Evolutionary conservation across 2,888 invertebrate genomes (phyloP).

Genomic region (Liodrosophila aerea): DNA sequence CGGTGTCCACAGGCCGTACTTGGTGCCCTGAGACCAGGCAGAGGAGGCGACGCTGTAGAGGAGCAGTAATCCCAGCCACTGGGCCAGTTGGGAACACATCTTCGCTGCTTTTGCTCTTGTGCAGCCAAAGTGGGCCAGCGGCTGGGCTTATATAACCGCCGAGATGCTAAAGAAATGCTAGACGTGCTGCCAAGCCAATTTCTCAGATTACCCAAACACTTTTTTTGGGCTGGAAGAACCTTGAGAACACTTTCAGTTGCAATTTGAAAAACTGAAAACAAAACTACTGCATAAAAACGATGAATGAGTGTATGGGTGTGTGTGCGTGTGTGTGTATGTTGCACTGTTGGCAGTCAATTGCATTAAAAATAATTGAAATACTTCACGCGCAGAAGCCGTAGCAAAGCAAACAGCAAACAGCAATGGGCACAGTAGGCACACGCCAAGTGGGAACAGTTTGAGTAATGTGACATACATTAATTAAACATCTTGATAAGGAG

Average conservation of each 20-base stretch:
- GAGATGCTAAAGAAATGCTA: constrained; percentile 23
- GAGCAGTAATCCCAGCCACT: constrained; percentile 27
- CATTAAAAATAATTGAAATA: constrained; percentile 60
- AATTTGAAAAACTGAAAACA: constrained; percentile 23
- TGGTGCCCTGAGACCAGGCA: constrained; percentile 59
- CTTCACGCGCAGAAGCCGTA: constrained; percentile 56
- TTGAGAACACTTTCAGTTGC: constrained; percentile 42
- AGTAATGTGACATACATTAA: too few species aligned
- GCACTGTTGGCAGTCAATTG: constrained; percentile 43
- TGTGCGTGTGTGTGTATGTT: constrained; percentile 4
- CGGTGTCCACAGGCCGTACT: constrained; percentile 76
- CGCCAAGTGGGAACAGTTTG: not conserved
- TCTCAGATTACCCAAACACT: constrained; percentile 39
- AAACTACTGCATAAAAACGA: constrained; percentile 1
- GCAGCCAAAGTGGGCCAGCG: constrained; percentile 20
- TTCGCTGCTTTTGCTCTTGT: constrained; percentile 16
- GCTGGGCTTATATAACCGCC: constrained; percentile 58
- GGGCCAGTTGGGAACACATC: constrained; percentile 45
- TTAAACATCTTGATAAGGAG: too few species aligned
- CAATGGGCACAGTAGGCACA: constrained; percentile 7
- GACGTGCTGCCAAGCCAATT: constrained; percentile 58
- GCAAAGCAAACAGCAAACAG: constrained; percentile 25
- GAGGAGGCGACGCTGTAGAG: constrained; percentile 20
- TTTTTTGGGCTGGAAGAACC: constrained; percentile 50
- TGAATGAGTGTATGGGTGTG: constrained; percentile 1